Percentiles rank a stretch among this genome's conserved stretches.
These are phyloP conservation scores for Microplitis demolitor DNA, from an alignment of 1,140 invertebrate genomes.

Conservation along the genomic window DNA sequence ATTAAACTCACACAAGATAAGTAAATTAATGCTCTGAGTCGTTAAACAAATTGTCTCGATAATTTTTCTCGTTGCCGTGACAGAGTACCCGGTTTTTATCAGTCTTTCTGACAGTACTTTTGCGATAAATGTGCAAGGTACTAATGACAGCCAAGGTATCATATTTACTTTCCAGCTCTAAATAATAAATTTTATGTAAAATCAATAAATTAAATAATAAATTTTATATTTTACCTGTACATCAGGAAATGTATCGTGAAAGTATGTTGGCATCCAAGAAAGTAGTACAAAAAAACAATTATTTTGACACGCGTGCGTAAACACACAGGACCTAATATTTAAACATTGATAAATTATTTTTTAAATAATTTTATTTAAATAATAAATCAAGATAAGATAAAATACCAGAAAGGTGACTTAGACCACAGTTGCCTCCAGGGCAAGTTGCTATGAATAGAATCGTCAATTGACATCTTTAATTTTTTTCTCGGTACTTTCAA, in stretches of 20 bases:
- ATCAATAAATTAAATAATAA: background rate
- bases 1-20: conserved; percentile 62
- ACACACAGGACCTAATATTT: conserved; percentile 67
- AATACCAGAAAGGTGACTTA: conserved; percentile 66
- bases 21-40: conserved; percentile 67
- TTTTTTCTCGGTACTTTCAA: conserved; percentile 44
- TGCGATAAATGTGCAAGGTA: conserved; percentile 70
- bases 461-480: conserved; percentile 34
- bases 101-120: conserved; percentile 70
- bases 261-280: conserved; percentile 79
- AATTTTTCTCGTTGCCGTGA: conserved; percentile 64
- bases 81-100: conserved; percentile 60
- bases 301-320: conserved; percentile 77
- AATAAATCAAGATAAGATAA: background rate
- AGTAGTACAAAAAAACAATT: conserved; percentile 78
- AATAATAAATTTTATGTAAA: conserved; percentile 26
- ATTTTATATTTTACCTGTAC: conserved; percentile 56
- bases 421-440: conserved; percentile 65
- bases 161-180: conserved; percentile 74
- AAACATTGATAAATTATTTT: background rate
- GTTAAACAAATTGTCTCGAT: conserved; percentile 69
- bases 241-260: conserved; percentile 74
- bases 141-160: conserved; percentile 72
- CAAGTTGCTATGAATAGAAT: conserved; percentile 49
- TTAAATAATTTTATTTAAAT: background rate